Conservation (phyloP, 2,888 invertebrate species). For the Limnephilus auricula region DNA sequence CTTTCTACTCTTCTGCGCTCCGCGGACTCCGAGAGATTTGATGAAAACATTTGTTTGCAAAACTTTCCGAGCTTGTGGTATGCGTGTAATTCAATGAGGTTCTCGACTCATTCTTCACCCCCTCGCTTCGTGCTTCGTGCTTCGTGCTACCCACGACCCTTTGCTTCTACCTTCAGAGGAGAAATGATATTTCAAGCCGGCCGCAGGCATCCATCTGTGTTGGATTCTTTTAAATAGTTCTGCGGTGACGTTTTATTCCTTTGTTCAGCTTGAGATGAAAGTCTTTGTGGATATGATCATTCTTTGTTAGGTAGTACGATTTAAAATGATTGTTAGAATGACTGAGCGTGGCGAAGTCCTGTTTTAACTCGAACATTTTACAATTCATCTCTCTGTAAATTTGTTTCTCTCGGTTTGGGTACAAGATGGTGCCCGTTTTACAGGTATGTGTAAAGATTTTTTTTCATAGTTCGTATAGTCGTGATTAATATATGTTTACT, state of each 20-base stretch:
- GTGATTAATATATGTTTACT: too few species aligned
- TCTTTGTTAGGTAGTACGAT: conserved; percentile 19
- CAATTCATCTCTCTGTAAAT: too few species aligned
- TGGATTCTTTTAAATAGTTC: conserved; percentile 62
- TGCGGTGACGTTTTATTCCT: conserved; percentile 44
- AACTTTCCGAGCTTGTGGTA: conserved; percentile 56
- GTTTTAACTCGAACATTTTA: too few species aligned
- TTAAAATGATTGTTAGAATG: not conserved
- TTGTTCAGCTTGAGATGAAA: not conserved
- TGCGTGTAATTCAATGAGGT: conserved; percentile 63
- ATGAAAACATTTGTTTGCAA: conserved; percentile 63
- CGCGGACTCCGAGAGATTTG: conserved; percentile 58
- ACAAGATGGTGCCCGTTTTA: too few species aligned
- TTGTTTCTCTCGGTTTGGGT: too few species aligned
- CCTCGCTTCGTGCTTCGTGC: conserved; percentile 19
- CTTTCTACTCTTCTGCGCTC: conserved; percentile 6
- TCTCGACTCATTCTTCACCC: conserved; percentile 34
- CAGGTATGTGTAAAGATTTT: too few species aligned
- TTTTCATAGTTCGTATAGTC: too few species aligned
- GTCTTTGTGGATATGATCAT: conserved; percentile 1
- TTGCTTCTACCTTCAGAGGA: conserved; percentile 5
- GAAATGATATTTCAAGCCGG: conserved; percentile 60
- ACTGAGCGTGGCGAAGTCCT: too few species aligned
- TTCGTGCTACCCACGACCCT: conserved; percentile 19
- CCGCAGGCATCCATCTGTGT: conserved; percentile 60